A percentile compares a stretch with the other conserved stretches of the same genome.
phyloP scores from a whole-genome alignment of 1,140 invertebrate species.

The Palaemon carinicauda region DNA sequence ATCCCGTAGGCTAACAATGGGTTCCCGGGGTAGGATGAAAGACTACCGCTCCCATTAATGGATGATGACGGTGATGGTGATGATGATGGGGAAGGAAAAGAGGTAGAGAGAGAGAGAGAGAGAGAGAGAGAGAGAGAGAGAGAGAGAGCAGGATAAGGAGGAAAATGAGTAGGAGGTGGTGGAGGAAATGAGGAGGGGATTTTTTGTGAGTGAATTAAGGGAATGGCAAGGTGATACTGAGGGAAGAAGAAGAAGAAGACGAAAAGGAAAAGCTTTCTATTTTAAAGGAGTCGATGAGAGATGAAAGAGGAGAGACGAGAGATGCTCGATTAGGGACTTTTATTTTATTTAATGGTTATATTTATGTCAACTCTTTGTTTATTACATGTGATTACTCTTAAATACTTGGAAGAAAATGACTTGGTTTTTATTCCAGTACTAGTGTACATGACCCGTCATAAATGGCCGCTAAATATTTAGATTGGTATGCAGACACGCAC shows the following conservation, averaged over 20 bases:
- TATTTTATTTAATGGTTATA: too few species aligned
- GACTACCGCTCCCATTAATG: neutral
- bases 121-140: neutral
- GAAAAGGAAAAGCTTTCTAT: neutral
- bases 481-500: too few species aligned
- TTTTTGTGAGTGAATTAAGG: neutral
- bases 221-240: neutral
- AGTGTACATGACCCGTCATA: too few species aligned
- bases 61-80: neutral
- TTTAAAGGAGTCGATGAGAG: neutral
- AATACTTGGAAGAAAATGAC: too few species aligned
- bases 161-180: neutral
- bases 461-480: too few species aligned
- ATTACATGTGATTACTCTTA: too few species aligned
- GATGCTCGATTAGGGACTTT: too few species aligned
- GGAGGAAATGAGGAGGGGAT: neutral
- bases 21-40: neutral
- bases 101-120: neutral
- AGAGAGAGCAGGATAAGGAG: neutral
- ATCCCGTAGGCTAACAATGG: neutral
- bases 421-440: too few species aligned
- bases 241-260: neutral
- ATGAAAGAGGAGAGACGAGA: neutral
- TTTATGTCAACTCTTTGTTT: too few species aligned
- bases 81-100: neutral